Conservation (phyloP, 2,113 vertebrate species). For the Lophotis ruficrista region DNA sequence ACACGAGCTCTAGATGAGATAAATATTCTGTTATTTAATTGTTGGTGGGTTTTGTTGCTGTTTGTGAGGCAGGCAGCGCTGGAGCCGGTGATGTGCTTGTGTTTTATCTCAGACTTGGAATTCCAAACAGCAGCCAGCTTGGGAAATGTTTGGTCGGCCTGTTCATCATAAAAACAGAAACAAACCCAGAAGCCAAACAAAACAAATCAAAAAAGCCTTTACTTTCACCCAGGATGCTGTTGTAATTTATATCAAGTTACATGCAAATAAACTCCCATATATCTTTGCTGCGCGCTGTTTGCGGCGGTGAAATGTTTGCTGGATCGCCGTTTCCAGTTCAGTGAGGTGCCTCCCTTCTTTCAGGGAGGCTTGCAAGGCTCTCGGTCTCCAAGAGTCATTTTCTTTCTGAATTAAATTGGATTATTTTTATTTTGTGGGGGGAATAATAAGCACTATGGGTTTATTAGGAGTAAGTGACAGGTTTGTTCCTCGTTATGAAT, state of each 20-base stretch:
- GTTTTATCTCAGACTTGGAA: conserved; percentile 40
- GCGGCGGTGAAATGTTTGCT: not conserved
- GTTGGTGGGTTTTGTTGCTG: not conserved
- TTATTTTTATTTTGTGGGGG: not conserved
- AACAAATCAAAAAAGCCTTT: not conserved
- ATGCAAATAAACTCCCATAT: not conserved
- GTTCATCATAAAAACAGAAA: conserved; percentile 14
- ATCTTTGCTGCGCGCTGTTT: not conserved
- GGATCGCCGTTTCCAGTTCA: not conserved
- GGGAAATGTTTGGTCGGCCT: conserved; percentile 33
- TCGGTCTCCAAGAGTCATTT: accelerated
- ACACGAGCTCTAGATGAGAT: not conserved
- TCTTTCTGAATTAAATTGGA: not conserved
- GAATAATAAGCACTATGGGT: not conserved
- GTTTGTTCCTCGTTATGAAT: not conserved
- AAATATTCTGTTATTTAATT: not conserved
- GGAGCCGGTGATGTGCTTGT: not conserved
- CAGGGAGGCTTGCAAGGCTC: not conserved
- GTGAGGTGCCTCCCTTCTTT: not conserved
- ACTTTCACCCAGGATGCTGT: not conserved
- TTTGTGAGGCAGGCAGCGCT: not conserved
- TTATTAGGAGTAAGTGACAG: not conserved
- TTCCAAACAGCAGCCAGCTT: conserved; percentile 33
- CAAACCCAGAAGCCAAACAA: not conserved
- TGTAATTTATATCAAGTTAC: not conserved